Base-by-base conservation (phyloP, 2,797 vertebrate genomes). In the Gymnothorax reevesii region DNA sequence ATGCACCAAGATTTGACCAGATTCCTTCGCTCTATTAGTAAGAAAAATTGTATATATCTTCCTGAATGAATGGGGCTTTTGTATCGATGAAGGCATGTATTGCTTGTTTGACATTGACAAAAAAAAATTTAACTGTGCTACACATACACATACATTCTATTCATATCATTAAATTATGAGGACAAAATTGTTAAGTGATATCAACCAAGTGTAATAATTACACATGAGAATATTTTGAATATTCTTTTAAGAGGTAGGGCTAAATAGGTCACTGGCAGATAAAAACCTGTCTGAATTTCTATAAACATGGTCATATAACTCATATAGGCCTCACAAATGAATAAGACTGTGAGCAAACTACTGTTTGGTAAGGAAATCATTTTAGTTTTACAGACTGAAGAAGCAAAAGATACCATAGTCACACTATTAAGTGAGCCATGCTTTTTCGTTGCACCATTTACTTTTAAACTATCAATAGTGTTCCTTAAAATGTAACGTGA, bases 131-230 rank as follows among this genome's bases (percentile, higher is more conserved):
- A 75, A 52, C 42, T 52, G 33, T 42, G 75, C 71, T 75, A 79
- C 13, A 79, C 75, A 79, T 6, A 79, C 75, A 79, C 75, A 79
- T 42, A 80, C 7, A 77, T 77, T 77, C n/a, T 22, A 80, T 80
- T 80, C 20, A 80, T 10, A 22, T 55, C 55, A 52, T 80, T 55
- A 54, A 20, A 49, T 77, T 17, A 49, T 3, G 54, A 22, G 22
- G n/a, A 80, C 17, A 77, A 77, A 7, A 80, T 79, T 79, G 20
- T 55, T 55, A 9, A 22, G 20, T 2, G 22, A 54, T 22, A 80
- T 80, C 77, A 80, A 10, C 77, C 77, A 22, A 8, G 20, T 80
- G 52, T 80, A 80, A 22, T 55, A 80, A 80, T 80, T 54, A 80
- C 20, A 54, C 54, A 80, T 80, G 55, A 80, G 55, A 77, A 49